Evolutionary conservation across 23 tunicate genomes (phyloP), one percentile per base, ranked within the genome.

Genomic region (Halocynthia roretzi): DNA sequence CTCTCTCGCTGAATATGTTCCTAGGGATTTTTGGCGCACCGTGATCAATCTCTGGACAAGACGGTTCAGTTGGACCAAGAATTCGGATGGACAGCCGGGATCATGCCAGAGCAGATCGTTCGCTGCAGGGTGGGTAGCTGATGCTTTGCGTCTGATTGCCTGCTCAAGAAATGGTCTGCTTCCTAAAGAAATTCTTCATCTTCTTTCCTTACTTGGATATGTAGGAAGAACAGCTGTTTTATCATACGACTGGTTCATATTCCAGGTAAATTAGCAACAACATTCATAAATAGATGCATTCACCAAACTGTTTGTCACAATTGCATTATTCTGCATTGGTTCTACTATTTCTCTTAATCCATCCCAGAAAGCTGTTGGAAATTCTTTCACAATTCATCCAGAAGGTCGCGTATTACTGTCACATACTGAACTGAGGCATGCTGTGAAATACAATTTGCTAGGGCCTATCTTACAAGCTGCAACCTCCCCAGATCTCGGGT

Each of bases 61-160:
- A 17, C 70, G 86, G 10, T 81, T 77, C 78, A 81, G 90, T 56
- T 90, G 96, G 96, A 80, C 64, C 67, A 90, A 90, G 71, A 72
- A 55, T 73, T 89, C 95, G 54, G 62, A 88, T 6, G 96, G 90
- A 10, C 96, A 90, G 53, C 96, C 96, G 7, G 96, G 96, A 10
- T 80, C 86, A 31, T 72, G 83, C 15, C 82, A 86, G 6, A 60
- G 55, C 17, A 84, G 87, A 22, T 15, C 64, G 4, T 65, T n/a
- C 60, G 74, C 78, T 6, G 65, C 81, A 8, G 96, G 96, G 8
- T 90, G 96, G 96, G 89, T 90, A 9, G 82, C 70, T 0, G 96
- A 90, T 56, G 77, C 96, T 18, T 75, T 90, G 31, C 87, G 87
- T 51, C 49, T 90, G 63, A 84, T 90, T 40, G 83, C 80, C 11